Percentiles rank a stretch among this genome's conserved stretches.
phyloP scores from a whole-genome alignment of 2,113 vertebrate genomes.

The Hemibagrus wyckioides region DNA sequence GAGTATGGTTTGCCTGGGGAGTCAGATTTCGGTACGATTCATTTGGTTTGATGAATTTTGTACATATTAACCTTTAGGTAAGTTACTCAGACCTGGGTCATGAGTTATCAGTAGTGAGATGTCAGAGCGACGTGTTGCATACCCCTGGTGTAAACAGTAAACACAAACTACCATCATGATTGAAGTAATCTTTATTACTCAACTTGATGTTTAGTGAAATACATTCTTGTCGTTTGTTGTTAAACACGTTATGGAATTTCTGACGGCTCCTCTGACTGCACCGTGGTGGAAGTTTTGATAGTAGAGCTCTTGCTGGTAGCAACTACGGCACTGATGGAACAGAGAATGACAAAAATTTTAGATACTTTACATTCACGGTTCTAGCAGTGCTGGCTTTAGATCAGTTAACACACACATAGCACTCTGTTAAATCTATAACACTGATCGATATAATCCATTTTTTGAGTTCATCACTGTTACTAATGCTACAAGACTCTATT shows the following conservation, averaged over 20 bases:
- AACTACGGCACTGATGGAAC: background rate
- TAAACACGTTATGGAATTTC: background rate
- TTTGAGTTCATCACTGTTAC: background rate
- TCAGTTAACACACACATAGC: too few species aligned
- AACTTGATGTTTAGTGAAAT: background rate
- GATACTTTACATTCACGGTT: background rate
- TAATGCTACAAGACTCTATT: background rate
- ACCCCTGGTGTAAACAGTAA: background rate
- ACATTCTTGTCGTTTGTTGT: background rate
- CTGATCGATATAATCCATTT: too few species aligned
- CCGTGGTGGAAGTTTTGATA: slow-evolving; percentile 30
- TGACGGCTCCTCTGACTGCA: slow-evolving; percentile 59
- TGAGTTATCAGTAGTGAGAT: too few species aligned
- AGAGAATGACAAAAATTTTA: background rate
- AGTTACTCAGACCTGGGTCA: too few species aligned
- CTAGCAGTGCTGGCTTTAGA: background rate
- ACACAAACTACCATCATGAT: background rate
- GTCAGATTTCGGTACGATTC: too few species aligned
- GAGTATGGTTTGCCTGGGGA: too few species aligned
- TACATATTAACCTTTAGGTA: too few species aligned
- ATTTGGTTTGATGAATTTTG: too few species aligned
- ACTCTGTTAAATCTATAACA: too few species aligned
- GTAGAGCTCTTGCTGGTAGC: background rate
- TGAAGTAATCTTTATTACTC: background rate
- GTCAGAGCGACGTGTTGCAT: too few species aligned